These are phyloP conservation scores for Xiphophorus birchmanni DNA, from an alignment of 2,797 vertebrate species.

Conservation along the genomic window DNA sequence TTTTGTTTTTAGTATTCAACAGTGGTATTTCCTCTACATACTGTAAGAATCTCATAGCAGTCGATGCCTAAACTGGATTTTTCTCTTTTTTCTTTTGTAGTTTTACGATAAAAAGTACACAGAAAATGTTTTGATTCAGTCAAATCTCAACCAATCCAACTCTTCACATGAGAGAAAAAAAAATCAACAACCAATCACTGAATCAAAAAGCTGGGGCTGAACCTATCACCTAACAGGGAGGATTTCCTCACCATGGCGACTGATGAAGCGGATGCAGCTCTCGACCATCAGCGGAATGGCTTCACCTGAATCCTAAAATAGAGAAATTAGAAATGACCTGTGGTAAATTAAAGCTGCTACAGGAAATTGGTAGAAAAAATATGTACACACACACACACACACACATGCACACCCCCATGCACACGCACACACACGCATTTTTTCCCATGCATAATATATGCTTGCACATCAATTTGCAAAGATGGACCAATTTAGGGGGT, in stretches of 20 bases:
- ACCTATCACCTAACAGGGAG: constrained; percentile 45
- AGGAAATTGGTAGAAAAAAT: constrained; percentile 2
- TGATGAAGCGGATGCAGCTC: constrained; percentile 98
- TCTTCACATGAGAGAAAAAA: constrained; percentile 7
- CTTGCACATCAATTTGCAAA: constrained; percentile 47
- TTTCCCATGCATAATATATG: constrained; percentile 25
- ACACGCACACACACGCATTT: background rate
- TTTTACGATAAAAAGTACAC: background rate
- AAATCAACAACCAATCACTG: constrained; percentile 39
- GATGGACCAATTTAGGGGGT: constrained; percentile 39
- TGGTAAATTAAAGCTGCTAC: constrained; percentile 5
- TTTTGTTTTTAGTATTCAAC: background rate
- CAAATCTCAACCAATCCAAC: constrained; percentile 26
- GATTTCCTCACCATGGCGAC: constrained; percentile 88
- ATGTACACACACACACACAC: background rate
- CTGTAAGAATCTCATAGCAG: background rate
- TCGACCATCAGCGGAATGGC: constrained; percentile 96
- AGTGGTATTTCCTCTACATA: background rate
- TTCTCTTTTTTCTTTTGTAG: background rate
- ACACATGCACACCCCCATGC: background rate
- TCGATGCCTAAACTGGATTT: background rate
- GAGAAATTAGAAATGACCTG: constrained; percentile 31
- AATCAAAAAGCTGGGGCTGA: constrained; percentile 24
- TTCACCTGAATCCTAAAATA: constrained; percentile 87
- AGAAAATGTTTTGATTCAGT: constrained; percentile 7